Evolutionary conservation across 2,888 invertebrate species (phyloP), one percentile per base, ranked within the genome.

Genomic region (Acanthosepion pharaonis): DNA sequence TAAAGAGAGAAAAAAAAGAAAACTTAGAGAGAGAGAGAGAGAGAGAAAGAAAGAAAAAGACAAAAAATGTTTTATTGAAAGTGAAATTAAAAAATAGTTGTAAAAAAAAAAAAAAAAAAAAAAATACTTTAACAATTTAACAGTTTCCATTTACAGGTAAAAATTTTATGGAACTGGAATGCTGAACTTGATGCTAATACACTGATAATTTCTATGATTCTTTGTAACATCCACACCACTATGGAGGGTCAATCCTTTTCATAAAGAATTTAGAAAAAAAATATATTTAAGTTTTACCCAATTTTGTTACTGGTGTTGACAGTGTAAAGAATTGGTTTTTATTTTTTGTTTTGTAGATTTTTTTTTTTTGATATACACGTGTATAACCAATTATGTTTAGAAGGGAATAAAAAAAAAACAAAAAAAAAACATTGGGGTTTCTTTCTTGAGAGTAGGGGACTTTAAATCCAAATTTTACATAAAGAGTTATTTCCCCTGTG

Each of bases 101-200:
- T 78, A 78, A 78, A n/a, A 78, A 55, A 55, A 11, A 55, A 20
- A 55, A 42, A 42, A 42, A 42, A 42, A 42, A 42, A 11, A 55
- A 11, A 20, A 55, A 55, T 23, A 78, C 9, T n/a, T 78, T 78
- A 78, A 78, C n/a, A 78, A n/a, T 78, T 33, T 33, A 78, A n/a
- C n/a, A 33, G n/a, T 78, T 78, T 78, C 78, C 33, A 33, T 78
- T 78, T n/a, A 78, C 78, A n/a, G n/a, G n/a, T 78, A n/a, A 78
- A 59, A 78, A n/a, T 78, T 78, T 78, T n/a, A 78, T 78, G 78
- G 78, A 78, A 78, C n/a, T 78, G 78, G n/a, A 78, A 78, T 78
- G 78, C 15, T 78, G 78, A 78, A 23, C 2, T 78, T n/a, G 78
- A 78, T 78, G 11, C 11, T 11, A n/a, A 78, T 78, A n/a, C 78